Conservation (phyloP, 2,797 vertebrate species). For the Gymnoscopelus braueri region DNA sequence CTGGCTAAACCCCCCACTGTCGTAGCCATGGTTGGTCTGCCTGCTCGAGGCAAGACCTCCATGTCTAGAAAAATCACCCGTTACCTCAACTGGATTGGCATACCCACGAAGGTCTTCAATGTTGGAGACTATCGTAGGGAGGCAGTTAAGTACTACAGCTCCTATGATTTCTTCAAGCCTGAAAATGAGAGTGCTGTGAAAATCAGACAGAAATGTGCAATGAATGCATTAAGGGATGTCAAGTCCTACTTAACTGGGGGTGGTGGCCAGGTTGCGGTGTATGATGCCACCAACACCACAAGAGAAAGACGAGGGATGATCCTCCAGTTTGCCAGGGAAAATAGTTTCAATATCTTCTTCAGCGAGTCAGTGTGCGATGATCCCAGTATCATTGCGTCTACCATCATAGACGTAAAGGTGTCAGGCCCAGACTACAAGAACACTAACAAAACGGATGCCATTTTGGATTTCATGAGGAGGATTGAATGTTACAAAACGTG, state of each 20-base stretch:
- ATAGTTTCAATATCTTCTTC: constrained; percentile 95
- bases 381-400: constrained; percentile 90
- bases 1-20: no score
- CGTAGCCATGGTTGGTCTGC: no score
- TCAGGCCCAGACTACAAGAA: constrained; percentile 96
- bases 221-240: constrained; percentile 93
- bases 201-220: constrained; percentile 96
- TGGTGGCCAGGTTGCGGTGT: constrained; percentile 94
- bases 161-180: constrained; percentile 94
- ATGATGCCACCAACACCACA: constrained; percentile 97
- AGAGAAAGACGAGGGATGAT: constrained; percentile 92
- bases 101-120: constrained; percentile 84
- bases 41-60: no score
- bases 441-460: constrained; percentile 91
- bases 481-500: constrained; percentile 94
- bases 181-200: constrained; percentile 94
- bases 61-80: constrained; percentile 47
- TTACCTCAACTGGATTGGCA: no score
- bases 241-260: constrained; percentile 90
- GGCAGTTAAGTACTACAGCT: constrained; percentile 93
- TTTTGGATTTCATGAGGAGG: constrained; percentile 96
- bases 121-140: constrained; percentile 97
- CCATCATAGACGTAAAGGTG: constrained; percentile 98
- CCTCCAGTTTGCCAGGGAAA: constrained; percentile 90
- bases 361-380: constrained; percentile 95